Conservation (phyloP, 2,113 vertebrate genomes). For the Ameiurus melas region DNA sequence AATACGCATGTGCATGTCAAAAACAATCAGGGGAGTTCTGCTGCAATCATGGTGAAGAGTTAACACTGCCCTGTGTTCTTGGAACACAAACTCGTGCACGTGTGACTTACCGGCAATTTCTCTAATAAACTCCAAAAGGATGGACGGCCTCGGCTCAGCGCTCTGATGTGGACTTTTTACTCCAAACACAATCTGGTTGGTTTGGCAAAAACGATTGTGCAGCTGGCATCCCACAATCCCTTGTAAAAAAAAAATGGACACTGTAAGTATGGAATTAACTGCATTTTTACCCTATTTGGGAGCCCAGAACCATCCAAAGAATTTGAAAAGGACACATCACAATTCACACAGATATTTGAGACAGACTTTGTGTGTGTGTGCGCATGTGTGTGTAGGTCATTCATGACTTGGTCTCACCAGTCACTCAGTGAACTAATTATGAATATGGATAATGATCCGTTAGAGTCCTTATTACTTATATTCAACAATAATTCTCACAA, state of each 20-base stretch:
- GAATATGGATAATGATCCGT: not conserved
- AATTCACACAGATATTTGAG: conserved; percentile 10
- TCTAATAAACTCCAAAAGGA: conserved; percentile 48
- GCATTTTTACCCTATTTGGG: conserved; percentile 32
- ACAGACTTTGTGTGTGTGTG: conserved; percentile 9
- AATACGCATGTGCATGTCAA: conserved; percentile 36
- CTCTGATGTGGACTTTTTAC: conserved; percentile 43
- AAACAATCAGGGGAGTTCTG: conserved; percentile 31
- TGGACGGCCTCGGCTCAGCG: conserved; percentile 21
- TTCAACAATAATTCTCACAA: not conserved
- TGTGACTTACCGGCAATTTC: conserved; percentile 12
- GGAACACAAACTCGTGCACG: not conserved
- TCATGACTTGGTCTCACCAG: not conserved
- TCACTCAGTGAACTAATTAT: not conserved
- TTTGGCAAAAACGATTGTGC: conserved; percentile 27
- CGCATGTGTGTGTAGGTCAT: not conserved
- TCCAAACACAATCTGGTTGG: conserved; percentile 33
- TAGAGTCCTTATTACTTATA: not conserved
- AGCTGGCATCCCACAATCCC: conserved; percentile 7
- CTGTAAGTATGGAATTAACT: conserved; percentile 18
- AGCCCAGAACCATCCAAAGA: conserved; percentile 20
- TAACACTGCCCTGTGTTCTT: not conserved
- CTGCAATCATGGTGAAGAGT: conserved; percentile 11
- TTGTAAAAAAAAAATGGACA: not conserved
- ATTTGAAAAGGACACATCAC: conserved; percentile 25